A percentile compares a stretch with the other conserved stretches of the same genome.
Conservation (phyloP, 2,888 invertebrate species). For the Agonopterix subpropinquella region DNA sequence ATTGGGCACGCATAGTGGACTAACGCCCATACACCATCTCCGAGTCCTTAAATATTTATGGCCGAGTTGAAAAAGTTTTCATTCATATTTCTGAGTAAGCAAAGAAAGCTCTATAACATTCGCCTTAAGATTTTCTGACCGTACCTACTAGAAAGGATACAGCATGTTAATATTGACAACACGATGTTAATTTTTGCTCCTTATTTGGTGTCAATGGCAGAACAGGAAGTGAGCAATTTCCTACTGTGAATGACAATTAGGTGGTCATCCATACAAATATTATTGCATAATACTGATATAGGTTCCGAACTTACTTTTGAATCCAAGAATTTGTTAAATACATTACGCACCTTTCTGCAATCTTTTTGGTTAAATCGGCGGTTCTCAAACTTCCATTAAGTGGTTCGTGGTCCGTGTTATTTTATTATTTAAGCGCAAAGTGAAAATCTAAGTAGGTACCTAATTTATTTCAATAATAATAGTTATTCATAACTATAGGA, state of each 20-base stretch:
- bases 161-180: too few species aligned
- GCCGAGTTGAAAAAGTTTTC: too few species aligned
- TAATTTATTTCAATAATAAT: too few species aligned
- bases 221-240: conserved; percentile 17
- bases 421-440: too few species aligned
- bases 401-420: too few species aligned
- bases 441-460: too few species aligned
- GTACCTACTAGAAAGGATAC: not conserved
- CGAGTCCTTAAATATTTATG: too few species aligned
- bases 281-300: not conserved
- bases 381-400: not conserved
- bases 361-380: conserved; percentile 18
- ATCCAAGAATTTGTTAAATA: not conserved
- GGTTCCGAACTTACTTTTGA: not conserved
- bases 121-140: not conserved
- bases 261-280: conserved; percentile 7
- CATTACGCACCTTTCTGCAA: conserved; percentile 4
- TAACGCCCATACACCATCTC: too few species aligned
- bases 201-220: conserved; percentile 24
- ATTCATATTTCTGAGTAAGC: too few species aligned
- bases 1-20: too few species aligned
- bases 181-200: conserved; percentile 12
- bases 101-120: too few species aligned
- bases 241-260: conserved; percentile 21
- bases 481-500: too few species aligned